A percentile compares a stretch with the other conserved stretches of the same genome.
Evolutionary conservation across 2,888 invertebrate species (phyloP).

Genomic region (Netelia melanura): DNA sequence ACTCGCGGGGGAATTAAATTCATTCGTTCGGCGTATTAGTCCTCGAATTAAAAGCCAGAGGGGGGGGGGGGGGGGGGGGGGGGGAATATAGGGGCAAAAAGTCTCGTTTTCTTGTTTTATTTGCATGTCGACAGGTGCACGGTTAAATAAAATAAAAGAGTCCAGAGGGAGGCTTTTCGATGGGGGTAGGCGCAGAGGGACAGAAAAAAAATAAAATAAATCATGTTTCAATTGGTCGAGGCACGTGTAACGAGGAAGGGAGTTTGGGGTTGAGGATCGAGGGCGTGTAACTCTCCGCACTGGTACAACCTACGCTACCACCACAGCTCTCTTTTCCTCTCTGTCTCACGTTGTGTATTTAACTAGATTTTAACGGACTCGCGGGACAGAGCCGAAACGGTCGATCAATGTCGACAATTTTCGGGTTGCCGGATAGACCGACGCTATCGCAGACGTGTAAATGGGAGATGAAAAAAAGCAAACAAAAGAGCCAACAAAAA

Average conservation of each 20-base stretch:
- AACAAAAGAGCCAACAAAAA: slow-evolving; percentile 1
- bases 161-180: slow-evolving; percentile 19
- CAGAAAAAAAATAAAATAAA: slow-evolving; percentile 65
- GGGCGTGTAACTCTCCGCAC: slow-evolving; percentile 44
- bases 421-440: slow-evolving; percentile 26
- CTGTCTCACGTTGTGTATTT: slow-evolving; percentile 81
- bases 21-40: slow-evolving; percentile 49
- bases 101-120: slow-evolving; percentile 7
- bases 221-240: slow-evolving; percentile 80
- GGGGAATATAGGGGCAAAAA: neutral
- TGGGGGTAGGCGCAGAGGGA: neutral
- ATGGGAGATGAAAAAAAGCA: slow-evolving; percentile 22
- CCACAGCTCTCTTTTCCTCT: slow-evolving; percentile 18
- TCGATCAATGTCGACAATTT: slow-evolving; percentile 80
- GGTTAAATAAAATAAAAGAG: slow-evolving; percentile 46
- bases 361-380: slow-evolving; percentile 81
- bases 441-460: slow-evolving; percentile 14
- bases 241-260: slow-evolving; percentile 66
- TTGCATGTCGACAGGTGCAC: slow-evolving; percentile 25
- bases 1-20: slow-evolving; percentile 48
- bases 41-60: slow-evolving; percentile 55
- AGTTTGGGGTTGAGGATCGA: neutral
- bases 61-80: slow-evolving; percentile 7
- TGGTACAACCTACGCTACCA: slow-evolving; percentile 13
- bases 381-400: slow-evolving; percentile 77